Conservation (phyloP, 2,113 vertebrate genomes). For the Chrysochloris asiatica region DNA sequence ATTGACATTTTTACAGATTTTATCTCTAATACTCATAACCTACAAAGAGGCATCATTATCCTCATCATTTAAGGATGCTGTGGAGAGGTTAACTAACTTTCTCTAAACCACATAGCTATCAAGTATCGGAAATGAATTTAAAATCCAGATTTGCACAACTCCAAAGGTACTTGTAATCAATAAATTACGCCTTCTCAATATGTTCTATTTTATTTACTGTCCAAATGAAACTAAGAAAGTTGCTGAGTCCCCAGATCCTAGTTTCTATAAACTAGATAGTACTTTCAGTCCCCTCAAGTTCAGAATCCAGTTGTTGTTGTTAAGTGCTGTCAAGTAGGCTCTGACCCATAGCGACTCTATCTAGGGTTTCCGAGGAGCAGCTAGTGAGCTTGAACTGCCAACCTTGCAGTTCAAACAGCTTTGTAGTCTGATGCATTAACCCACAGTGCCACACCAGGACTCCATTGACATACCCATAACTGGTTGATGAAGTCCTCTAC, state of each 20-base stretch:
- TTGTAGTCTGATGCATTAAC: too few relatives aligned
- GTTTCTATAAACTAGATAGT: not conserved
- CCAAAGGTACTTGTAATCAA: not conserved
- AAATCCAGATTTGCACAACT: not conserved
- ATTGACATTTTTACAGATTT: not conserved
- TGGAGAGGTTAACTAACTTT: not conserved
- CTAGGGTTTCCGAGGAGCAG: too few relatives aligned
- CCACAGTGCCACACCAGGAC: too few relatives aligned
- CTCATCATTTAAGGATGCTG: not conserved
- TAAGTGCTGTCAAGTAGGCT: too few relatives aligned
- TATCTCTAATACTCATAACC: not conserved
- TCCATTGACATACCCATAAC: not conserved
- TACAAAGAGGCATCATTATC: not conserved
- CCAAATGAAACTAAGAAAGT: not conserved
- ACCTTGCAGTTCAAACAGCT: too few relatives aligned
- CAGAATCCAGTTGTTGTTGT: not conserved
- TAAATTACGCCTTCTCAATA: not conserved
- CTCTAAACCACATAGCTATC: not conserved
- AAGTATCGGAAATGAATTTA: not conserved
- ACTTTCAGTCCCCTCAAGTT: not conserved
- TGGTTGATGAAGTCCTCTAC: not conserved
- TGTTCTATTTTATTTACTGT: not conserved
- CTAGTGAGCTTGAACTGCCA: too few relatives aligned
- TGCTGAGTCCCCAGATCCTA: not conserved
- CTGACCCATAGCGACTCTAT: too few relatives aligned